Conservation (phyloP, 2,888 invertebrate species). For the Aspidiotus destructor region DNA sequence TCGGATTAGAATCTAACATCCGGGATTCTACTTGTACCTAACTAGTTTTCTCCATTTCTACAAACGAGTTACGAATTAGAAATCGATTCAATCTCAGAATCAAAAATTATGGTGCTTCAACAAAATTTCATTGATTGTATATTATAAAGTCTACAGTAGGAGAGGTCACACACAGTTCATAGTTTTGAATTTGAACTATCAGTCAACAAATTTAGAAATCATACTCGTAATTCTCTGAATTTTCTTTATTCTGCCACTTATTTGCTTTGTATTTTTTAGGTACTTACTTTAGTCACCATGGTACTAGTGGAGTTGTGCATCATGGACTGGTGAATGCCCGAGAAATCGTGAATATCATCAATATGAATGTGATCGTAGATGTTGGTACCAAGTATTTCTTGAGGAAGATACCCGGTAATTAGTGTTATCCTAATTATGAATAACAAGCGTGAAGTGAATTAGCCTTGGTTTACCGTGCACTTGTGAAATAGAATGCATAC, state of each 20-base stretch:
- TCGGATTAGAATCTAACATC: too few relatives aligned
- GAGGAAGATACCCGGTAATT: constrained; percentile 81
- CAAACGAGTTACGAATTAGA: too few relatives aligned
- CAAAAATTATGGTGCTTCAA: background rate
- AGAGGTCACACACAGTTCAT: background rate
- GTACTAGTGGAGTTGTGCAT: constrained; percentile 45
- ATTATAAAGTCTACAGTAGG: background rate
- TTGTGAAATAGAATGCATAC: too few relatives aligned
- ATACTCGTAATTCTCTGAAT: background rate
- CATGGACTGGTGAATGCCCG: constrained; percentile 72
- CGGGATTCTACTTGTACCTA: too few relatives aligned
- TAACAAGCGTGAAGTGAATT: too few relatives aligned
- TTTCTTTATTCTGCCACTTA: background rate
- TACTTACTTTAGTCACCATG: constrained; percentile 13
- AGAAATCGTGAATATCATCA: constrained; percentile 66
- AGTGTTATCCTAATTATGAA: constrained; percentile 80
- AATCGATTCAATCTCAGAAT: too few relatives aligned
- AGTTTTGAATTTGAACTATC: background rate
- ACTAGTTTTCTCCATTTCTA: too few relatives aligned
- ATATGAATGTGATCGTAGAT: constrained; percentile 86
- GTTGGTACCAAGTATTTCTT: constrained; percentile 83
- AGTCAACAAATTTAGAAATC: background rate
- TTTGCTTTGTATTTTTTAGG: background rate
- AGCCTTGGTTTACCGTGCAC: too few relatives aligned
- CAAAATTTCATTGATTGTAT: background rate